These are phyloP conservation scores for Lingula anatina DNA, from an alignment of 2,888 invertebrate species.

Conservation along the genomic window DNA sequence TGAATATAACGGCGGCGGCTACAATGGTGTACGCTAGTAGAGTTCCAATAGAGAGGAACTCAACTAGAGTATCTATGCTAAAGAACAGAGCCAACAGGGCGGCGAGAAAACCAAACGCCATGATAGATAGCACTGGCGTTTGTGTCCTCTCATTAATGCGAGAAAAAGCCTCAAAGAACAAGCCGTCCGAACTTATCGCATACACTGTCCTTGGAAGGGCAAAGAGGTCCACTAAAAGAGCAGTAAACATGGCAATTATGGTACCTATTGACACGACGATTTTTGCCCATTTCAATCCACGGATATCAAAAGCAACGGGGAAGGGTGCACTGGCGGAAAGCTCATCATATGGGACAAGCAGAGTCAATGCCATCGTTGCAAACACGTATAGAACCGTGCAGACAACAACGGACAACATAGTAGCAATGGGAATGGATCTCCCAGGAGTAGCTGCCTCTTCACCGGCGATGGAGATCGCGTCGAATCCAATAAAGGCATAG, in stretches of 20 bases:
- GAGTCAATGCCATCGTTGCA: conserved; percentile 35
- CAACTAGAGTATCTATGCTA: conserved; percentile 82
- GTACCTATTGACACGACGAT: conserved; percentile 45
- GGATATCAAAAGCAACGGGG: conserved; percentile 37
- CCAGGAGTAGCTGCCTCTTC: conserved; percentile 52
- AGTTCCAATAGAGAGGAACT: conserved; percentile 93
- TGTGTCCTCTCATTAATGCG: conserved; percentile 74
- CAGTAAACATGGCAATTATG: conserved; percentile 43
- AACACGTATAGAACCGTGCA: conserved; percentile 43
- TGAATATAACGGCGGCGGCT: conserved; percentile 82
- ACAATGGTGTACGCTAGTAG: conserved; percentile 91
- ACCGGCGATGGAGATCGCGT: conserved; percentile 51
- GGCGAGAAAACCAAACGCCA: conserved; percentile 37
- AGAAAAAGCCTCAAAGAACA: conserved; percentile 68
- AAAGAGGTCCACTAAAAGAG: conserved; percentile 71
- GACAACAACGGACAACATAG: conserved; percentile 27
- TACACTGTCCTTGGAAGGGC: conserved; percentile 82
- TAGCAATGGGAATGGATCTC: conserved; percentile 50
- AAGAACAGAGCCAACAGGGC: conserved; percentile 73
- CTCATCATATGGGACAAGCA: conserved; percentile 38
- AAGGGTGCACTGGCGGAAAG: conserved; percentile 40
- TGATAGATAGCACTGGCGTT: conserved; percentile 45
- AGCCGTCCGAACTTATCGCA: conserved; percentile 84
- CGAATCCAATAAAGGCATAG: conserved; percentile 53
- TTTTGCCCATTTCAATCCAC: conserved; percentile 41